phyloP scores from a whole-genome alignment of 2,888 invertebrate genomes.

The Tachina lurida region DNA sequence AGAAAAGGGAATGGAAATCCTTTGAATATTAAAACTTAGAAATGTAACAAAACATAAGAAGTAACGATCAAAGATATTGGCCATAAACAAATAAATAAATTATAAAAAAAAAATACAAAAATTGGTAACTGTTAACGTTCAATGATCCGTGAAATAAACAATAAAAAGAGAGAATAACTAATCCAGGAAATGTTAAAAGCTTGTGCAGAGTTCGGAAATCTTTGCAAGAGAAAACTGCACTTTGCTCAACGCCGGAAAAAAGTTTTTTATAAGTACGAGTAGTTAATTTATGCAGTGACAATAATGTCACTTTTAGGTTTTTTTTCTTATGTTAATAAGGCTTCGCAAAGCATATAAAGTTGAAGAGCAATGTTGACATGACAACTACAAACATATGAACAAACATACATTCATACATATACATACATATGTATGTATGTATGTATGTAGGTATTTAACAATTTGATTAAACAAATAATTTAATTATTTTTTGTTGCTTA shows the following conservation, averaged over 20 bases:
- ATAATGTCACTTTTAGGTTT: no score
- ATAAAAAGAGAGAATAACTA: background rate
- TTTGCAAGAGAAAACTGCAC: no score
- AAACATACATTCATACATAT: background rate
- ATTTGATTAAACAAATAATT: background rate
- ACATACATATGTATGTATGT: background rate
- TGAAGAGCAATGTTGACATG: no score
- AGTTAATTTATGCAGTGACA: no score
- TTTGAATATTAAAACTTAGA: constrained; percentile 28
- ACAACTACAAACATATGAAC: background rate
- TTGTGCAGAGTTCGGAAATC: background rate
- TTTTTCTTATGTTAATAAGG: no score
- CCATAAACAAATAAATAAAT: constrained; percentile 38
- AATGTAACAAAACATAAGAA: constrained; percentile 27
- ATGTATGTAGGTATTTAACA: background rate
- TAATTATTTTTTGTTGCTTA: constrained; percentile 4
- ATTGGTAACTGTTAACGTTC: constrained; percentile 34
- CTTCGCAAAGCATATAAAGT: no score
- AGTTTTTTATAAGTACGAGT: no score
- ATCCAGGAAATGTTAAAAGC: background rate
- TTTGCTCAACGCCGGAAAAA: no score
- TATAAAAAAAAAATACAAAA: constrained; percentile 33
- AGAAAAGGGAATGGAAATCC: constrained; percentile 25
- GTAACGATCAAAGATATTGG: constrained; percentile 39
- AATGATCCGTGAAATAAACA: constrained; percentile 55